These are phyloP conservation scores for Porites lobata DNA, from an alignment of 92 coral and sea anemone genomes.

Conservation along the genomic window DNA sequence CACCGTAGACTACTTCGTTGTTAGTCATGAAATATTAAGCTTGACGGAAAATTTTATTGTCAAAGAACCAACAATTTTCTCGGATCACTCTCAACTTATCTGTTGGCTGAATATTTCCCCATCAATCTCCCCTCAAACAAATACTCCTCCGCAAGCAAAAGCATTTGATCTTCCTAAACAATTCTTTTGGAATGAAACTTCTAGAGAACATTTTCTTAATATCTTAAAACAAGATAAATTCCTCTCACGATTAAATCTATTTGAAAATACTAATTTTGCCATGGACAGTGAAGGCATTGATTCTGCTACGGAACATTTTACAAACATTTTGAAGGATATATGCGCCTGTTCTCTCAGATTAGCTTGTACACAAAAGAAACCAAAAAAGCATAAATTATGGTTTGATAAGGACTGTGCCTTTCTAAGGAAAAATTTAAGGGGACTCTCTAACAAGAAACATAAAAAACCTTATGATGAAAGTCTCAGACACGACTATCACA, in stretches of 20 bases:
- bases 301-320: constrained; percentile 5
- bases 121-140: background rate
- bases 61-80: constrained; percentile 9
- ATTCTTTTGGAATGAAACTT: constrained; percentile 27
- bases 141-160: background rate
- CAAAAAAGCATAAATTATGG: background rate
- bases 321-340: background rate
- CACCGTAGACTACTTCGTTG: constrained; percentile 38
- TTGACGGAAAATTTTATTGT: constrained; percentile 21
- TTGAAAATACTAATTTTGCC: background rate
- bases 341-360: background rate
- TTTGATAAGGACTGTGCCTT: background rate
- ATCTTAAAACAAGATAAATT: background rate
- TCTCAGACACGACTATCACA: constrained; percentile 1
- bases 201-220: background rate
- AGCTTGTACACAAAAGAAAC: background rate
- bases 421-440: no score
- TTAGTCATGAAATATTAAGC: constrained; percentile 33
- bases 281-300: background rate
- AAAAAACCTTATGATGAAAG: background rate
- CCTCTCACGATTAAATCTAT: background rate
- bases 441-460: no score
- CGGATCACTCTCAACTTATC: constrained; percentile 40
- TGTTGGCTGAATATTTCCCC: constrained; percentile 22
- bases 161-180: constrained; percentile 26